Percentiles rank a stretch among this genome's conserved stretches.
These are phyloP conservation scores for Callipepla squamata DNA, from an alignment of 2,113 vertebrate species.

Conservation along the genomic window DNA sequence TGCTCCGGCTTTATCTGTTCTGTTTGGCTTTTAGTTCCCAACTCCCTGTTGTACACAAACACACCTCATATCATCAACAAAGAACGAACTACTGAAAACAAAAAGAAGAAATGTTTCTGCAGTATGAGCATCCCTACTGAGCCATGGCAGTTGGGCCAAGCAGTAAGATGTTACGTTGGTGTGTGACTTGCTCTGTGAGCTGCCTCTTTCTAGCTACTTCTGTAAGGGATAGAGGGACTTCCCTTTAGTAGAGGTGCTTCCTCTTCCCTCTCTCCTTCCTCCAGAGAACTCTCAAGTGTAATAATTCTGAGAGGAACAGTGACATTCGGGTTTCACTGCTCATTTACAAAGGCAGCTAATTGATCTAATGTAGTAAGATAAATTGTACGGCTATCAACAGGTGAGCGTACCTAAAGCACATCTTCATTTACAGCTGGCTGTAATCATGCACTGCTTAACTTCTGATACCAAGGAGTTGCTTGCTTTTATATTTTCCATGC, in stretches of 20 bases:
- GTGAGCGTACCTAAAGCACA: background rate
- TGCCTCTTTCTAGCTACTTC: background rate
- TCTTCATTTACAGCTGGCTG: background rate
- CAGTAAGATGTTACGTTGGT: background rate
- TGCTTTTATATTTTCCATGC: background rate
- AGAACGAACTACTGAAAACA: background rate
- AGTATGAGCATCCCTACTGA: background rate
- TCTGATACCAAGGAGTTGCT: background rate
- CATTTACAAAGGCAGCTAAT: background rate
- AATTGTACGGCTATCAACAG: background rate
- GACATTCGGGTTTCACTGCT: background rate
- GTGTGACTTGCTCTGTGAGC: background rate
- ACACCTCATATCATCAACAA: background rate
- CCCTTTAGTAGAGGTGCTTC: background rate
- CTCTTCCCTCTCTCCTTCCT: background rate
- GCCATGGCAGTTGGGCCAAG: background rate
- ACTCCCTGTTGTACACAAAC: background rate
- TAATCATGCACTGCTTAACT: background rate
- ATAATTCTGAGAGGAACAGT: background rate
- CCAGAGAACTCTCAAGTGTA: background rate
- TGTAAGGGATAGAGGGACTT: background rate
- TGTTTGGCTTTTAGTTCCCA: background rate
- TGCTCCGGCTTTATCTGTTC: background rate
- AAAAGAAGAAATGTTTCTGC: background rate
- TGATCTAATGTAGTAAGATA: background rate